Evolutionary conservation across 2,113 vertebrate genomes (phyloP), one percentile per base, ranked within the genome.

Genomic region (Scophthalmus maximus): DNA sequence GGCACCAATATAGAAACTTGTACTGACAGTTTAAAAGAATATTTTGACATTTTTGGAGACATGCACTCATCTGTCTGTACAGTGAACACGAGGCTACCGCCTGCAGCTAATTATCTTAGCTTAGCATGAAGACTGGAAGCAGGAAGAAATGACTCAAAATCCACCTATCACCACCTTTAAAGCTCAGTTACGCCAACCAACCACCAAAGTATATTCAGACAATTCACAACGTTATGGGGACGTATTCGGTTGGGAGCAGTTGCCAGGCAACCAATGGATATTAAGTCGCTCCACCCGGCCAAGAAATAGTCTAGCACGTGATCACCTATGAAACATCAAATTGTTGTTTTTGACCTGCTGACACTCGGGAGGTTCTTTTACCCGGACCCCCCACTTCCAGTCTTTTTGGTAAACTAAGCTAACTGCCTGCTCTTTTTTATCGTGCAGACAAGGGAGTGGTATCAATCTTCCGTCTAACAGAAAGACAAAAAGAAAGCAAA

Each of bases 1-100:
- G 10, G 2, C 18, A 22, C 36, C 1, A 5, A 47, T 15, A 5
- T 25, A 42, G 7, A 12, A 15, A 12, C n/a, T 29, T 29, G 30
- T 23, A 25, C 11, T 20, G 18, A 30, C 8, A 15, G 25, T 60
- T 34, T 8, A 29, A 70, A 65, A n/a, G 25, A 40, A 14, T n/a
- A 70, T 11, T 23, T 44, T 15, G 18, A 20, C n/a, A 17, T 34
- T 51, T 62, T 47, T 18, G 29, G 18, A 23, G 50, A 20, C 25
- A 15, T 20, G 3, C 15, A 6, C 7, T 22, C 15, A 12, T 20
- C 15, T 49, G 18, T 47, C 29, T 20, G 15, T 2, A 51, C 1
- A 2, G 49, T 38, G 27, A 78, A 74, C 46, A 58, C 51, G 40
- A 68, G n/a, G n/a, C n/a, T n/a, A n/a, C n/a, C n/a, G n/a, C n/a